These are phyloP conservation scores for Neoascia interrupta DNA, from an alignment of 2,888 invertebrate genomes.

Conservation along the genomic window DNA sequence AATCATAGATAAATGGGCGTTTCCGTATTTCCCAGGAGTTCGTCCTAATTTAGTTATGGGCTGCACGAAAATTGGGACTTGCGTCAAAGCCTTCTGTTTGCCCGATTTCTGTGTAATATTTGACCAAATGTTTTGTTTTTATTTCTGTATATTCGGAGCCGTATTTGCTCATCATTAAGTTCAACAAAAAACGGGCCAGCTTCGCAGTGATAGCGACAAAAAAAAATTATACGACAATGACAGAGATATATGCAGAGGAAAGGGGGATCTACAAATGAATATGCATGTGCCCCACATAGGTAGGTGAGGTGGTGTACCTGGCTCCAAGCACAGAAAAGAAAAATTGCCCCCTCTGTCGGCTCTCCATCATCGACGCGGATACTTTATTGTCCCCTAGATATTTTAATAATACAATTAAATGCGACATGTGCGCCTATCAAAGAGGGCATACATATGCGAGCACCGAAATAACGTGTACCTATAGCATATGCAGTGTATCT, in stretches of 20 bases:
- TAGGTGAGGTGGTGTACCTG: no score
- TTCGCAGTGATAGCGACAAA: constrained; percentile 56
- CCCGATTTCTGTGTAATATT: constrained; percentile 45
- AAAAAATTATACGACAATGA: constrained; percentile 51
- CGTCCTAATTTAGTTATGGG: no score
- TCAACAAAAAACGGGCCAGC: constrained; percentile 48
- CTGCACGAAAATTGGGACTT: constrained; percentile 15
- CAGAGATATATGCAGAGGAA: constrained; percentile 60
- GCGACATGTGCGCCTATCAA: constrained; percentile 69
- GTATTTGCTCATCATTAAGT: constrained; percentile 57
- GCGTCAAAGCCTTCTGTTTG: constrained; percentile 16
- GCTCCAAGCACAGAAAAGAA: constrained; percentile 32
- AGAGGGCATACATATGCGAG: constrained; percentile 49
- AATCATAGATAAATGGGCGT: constrained; percentile 52
- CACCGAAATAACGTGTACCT: constrained; percentile 37
- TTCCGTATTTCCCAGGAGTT: constrained; percentile 38
- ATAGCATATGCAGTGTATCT: constrained; percentile 18
- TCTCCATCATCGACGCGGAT: constrained; percentile 37
- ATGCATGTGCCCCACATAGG: constrained; percentile 68
- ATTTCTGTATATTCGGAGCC: background rate
- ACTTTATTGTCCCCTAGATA: constrained; percentile 68
- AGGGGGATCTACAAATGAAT: constrained; percentile 65
- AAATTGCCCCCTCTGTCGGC: no score
- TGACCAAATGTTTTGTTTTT: constrained; percentile 63
- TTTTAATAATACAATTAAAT: constrained; percentile 67